Evolutionary conservation across 2,888 invertebrate species (phyloP).

Genomic region (Lumbricus terrestris): DNA sequence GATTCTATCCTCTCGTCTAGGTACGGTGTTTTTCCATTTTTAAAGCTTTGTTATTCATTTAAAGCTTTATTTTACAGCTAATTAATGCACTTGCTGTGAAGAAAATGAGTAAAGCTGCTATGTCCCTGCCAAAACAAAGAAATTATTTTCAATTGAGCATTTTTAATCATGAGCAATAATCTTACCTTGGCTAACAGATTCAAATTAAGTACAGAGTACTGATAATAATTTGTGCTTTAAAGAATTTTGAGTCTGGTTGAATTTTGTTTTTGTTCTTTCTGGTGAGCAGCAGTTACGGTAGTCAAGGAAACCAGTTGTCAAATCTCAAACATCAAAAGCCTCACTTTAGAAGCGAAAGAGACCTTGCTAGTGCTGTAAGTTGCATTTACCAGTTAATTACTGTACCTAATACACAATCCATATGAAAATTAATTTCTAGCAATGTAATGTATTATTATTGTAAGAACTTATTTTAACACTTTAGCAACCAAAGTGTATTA

Average conservation of each 20-base stretch:
- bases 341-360: constrained; percentile 8
- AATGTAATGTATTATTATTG: neutral
- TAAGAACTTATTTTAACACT: too few species aligned
- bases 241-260: neutral
- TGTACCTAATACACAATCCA: neutral
- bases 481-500: too few species aligned
- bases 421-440: neutral
- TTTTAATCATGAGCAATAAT: neutral
- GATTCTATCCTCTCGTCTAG: neutral
- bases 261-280: neutral
- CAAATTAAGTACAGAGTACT: neutral
- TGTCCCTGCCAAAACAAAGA: too few species aligned
- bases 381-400: too few species aligned
- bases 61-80: neutral
- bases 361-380: neutral
- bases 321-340: neutral
- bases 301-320: neutral
- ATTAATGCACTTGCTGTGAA: neutral
- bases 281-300: neutral
- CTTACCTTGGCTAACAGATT: neutral
- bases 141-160: neutral
- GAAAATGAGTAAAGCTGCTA: too few species aligned
- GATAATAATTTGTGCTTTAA: neutral
- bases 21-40: neutral
- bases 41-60: neutral